Percentiles rank a stretch among this genome's conserved stretches.
phyloP scores from a whole-genome alignment of 2,113 vertebrate species.

The Pontoporia blainvillei region DNA sequence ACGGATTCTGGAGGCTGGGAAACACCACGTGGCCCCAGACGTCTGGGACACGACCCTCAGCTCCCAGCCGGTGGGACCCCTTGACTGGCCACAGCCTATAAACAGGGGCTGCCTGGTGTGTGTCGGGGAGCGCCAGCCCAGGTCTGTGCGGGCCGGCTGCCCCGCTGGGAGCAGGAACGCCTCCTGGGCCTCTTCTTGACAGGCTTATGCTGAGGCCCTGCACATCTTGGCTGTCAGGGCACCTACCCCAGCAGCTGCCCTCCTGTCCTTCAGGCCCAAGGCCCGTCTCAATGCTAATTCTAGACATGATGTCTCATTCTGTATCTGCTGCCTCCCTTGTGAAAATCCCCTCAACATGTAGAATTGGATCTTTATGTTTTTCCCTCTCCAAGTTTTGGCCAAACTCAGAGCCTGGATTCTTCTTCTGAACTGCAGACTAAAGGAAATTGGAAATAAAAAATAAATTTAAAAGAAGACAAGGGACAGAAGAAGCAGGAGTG shows the following conservation, averaged over 20 bases:
- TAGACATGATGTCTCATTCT: accelerated
- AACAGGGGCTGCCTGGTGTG: accelerated
- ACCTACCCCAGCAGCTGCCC: accelerated
- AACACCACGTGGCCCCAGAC: background rate
- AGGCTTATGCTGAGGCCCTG: background rate
- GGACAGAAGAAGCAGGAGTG: background rate
- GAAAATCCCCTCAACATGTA: background rate
- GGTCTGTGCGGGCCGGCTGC: accelerated
- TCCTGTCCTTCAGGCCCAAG: background rate
- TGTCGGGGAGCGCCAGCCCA: accelerated
- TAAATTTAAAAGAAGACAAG: background rate
- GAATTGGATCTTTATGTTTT: background rate
- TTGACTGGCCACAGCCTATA: accelerated
- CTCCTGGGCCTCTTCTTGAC: accelerated
- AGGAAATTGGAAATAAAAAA: background rate
- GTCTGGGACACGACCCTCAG: accelerated
- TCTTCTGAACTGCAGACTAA: background rate
- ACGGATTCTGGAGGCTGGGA: background rate
- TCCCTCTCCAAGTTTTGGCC: background rate
- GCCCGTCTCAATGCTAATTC: background rate
- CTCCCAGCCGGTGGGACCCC: accelerated
- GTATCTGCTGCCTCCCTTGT: accelerated
- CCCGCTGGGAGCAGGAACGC: accelerated
- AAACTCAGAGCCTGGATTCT: background rate
- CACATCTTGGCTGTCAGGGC: accelerated